Evolutionary conservation across 2,113 vertebrate species (phyloP).

Genomic region (Oreotrochilus melanogaster): DNA sequence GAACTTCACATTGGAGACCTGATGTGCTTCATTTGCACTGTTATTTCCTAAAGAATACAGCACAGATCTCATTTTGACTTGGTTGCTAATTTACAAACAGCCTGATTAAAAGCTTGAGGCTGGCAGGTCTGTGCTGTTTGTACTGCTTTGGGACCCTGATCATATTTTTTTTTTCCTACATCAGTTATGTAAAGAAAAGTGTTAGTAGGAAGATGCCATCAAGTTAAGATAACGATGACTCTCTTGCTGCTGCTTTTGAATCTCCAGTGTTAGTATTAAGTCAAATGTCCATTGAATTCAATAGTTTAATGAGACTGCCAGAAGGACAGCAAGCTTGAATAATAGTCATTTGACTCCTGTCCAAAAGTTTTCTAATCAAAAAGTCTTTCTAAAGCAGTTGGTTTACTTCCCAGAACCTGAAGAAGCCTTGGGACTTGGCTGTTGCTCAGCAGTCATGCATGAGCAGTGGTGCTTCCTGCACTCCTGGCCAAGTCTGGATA

Average conservation of each 20-base stretch:
- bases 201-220: background rate
- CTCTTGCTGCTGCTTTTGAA: background rate
- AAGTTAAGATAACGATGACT: background rate
- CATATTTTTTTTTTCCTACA: background rate
- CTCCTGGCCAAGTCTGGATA: background rate
- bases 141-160: background rate
- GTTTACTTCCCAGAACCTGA: constrained; percentile 47
- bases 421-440: constrained; percentile 53
- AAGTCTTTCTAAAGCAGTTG: background rate
- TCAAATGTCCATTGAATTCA: background rate
- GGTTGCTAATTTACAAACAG: background rate
- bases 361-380: background rate
- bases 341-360: background rate
- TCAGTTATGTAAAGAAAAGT: background rate
- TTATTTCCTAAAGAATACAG: background rate
- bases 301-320: background rate
- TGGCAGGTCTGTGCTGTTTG: background rate
- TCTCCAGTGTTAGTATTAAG: background rate
- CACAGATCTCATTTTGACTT: background rate
- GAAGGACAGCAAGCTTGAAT: background rate
- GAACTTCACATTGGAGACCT: background rate
- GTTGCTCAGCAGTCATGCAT: background rate
- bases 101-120: background rate
- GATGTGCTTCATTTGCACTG: background rate
- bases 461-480: background rate